These are phyloP conservation scores for Heliocidaris erythrogramma DNA, from an alignment of 35 echinoderm and acorn worm species.

Conservation along the genomic window DNA sequence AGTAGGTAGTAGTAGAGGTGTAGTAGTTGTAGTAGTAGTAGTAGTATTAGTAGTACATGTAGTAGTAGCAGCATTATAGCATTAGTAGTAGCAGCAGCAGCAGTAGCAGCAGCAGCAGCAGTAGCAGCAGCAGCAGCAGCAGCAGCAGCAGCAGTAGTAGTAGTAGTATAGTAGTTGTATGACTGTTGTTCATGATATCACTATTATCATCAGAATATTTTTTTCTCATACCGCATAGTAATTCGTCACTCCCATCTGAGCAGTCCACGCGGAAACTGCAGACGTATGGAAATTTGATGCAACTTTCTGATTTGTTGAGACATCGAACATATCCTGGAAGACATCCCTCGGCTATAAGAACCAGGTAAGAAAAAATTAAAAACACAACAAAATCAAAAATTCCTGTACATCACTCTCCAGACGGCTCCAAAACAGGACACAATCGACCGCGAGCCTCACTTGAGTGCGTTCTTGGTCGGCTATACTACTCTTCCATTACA, in stretches of 20 bases:
- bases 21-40: neutral
- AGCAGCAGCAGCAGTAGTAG: too few species aligned
- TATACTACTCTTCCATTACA: too few species aligned
- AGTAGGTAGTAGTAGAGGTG: neutral
- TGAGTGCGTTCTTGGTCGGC: too few species aligned
- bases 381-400: neutral
- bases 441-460: too few species aligned
- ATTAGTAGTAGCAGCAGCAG: neutral
- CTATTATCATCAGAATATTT: neutral
- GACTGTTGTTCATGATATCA: too few species aligned
- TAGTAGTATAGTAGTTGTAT: too few species aligned
- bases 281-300: neutral
- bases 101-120: neutral
- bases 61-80: neutral
- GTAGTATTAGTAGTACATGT: neutral
- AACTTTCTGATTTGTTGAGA: neutral
- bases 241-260: slow-evolving; percentile 28
- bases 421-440: too few species aligned
- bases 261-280: neutral
- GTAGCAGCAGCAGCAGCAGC: too few species aligned
- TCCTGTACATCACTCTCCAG: too few species aligned
- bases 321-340: neutral
- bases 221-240: neutral
- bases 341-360: neutral
- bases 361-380: neutral